Conservation (phyloP, 2,888 invertebrate species). For the Tipula confusa region DNA sequence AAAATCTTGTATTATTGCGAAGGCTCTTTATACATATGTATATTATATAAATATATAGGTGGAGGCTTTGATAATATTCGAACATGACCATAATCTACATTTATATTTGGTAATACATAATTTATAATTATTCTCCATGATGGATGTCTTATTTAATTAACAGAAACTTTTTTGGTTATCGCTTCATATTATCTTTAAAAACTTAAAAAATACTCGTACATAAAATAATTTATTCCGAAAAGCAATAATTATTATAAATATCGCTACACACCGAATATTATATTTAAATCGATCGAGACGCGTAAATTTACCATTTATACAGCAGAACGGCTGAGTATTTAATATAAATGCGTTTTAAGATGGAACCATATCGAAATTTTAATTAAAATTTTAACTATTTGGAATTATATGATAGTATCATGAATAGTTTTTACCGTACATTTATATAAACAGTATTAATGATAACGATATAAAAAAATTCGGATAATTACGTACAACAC, state of each 20-base stretch:
- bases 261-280: not conserved
- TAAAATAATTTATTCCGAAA: slow-evolving; percentile 25
- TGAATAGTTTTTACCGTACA: no score
- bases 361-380: no score
- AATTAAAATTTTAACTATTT: no score
- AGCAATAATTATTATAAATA: not conserved
- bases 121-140: slow-evolving; percentile 20
- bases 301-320: no score
- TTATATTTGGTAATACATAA: slow-evolving; percentile 20
- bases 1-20: not conserved
- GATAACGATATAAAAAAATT: no score
- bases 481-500: no score
- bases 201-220: slow-evolving; percentile 20
- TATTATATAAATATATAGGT: no score
- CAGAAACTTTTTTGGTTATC: slow-evolving; percentile 25
- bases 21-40: not conserved
- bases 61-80: slow-evolving; percentile 3
- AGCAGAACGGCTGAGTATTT: no score
- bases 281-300: not conserved
- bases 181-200: slow-evolving; percentile 25
- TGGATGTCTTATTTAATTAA: slow-evolving; percentile 25
- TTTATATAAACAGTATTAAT: no score
- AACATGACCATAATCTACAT: slow-evolving; percentile 21
- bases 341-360: no score
- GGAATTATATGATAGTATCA: no score